Percentiles rank a stretch among this genome's conserved stretches.
These are phyloP conservation scores for Molossus alvarezi DNA, from an alignment of 2,797 vertebrate genomes.

Conservation along the genomic window DNA sequence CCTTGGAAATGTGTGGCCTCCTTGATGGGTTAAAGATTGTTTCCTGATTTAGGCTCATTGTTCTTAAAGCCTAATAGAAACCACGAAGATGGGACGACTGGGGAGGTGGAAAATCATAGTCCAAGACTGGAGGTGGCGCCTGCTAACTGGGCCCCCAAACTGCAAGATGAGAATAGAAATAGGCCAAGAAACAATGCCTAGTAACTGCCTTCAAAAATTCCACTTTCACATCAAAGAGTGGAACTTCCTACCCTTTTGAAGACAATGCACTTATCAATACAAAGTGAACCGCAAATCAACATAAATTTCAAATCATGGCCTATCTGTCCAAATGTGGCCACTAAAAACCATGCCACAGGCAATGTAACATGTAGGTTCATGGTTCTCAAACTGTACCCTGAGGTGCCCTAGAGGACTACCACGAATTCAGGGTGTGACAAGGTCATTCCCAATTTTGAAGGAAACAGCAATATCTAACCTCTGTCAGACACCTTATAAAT, in stretches of 20 bases:
- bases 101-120: background rate
- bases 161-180: slow-evolving; percentile 21
- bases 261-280: background rate
- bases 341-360: background rate
- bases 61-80: slow-evolving; percentile 40
- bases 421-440: background rate
- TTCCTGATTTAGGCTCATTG: slow-evolving; percentile 60
- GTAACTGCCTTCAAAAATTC: background rate
- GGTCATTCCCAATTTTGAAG: slow-evolving; percentile 11
- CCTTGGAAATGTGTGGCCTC: slow-evolving; percentile 28
- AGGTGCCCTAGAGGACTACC: background rate
- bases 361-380: background rate
- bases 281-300: background rate
- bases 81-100: background rate
- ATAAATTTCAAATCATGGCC: background rate
- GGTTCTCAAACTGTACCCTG: background rate
- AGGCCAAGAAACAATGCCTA: background rate
- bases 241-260: background rate
- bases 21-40: background rate
- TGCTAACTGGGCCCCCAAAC: background rate
- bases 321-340: background rate
- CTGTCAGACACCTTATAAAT: background rate
- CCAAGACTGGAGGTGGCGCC: background rate
- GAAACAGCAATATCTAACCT: background rate
- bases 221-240: background rate